phyloP scores from a whole-genome alignment of 2,797 vertebrate species.

The Pelochelys cantorii region DNA sequence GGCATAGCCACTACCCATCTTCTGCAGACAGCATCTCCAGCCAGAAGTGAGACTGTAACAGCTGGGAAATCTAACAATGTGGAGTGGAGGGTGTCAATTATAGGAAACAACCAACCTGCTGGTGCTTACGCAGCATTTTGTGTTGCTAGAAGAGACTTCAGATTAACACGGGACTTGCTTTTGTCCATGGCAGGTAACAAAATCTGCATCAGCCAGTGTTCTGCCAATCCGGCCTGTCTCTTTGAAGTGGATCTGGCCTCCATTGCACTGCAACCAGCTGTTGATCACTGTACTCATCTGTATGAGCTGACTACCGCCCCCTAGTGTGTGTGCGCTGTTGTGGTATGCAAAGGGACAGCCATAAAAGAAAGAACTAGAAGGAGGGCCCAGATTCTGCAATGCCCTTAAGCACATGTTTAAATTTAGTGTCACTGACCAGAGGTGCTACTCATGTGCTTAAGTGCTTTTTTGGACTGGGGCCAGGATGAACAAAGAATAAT shows the following conservation, averaged over 20 bases:
- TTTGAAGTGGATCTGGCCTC: neutral
- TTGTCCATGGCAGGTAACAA: neutral
- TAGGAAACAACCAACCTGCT: neutral
- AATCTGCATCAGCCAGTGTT: conserved; percentile 16
- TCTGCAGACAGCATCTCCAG: neutral
- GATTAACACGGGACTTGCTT: neutral
- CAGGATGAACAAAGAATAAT: conserved; percentile 14
- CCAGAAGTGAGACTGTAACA: neutral
- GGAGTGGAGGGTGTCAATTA: neutral
- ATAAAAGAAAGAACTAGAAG: neutral
- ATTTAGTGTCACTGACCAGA: conserved; percentile 15
- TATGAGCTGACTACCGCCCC: neutral
- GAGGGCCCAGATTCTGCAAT: conserved; percentile 27
- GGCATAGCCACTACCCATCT: neutral
- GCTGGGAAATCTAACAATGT: conserved; percentile 9
- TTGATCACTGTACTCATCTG: neutral
- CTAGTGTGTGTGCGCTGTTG: neutral
- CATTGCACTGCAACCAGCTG: neutral
- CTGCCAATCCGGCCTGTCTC: conserved; percentile 12
- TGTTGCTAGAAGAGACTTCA: neutral
- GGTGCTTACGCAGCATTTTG: neutral
- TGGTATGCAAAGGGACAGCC: conserved; percentile 11
- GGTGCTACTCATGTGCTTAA: neutral
- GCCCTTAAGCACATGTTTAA: conserved; percentile 25
- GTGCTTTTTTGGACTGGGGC: neutral